These are phyloP conservation scores for Hipposideros armiger DNA, from an alignment of 2,113 vertebrate species.

Conservation along the genomic window DNA sequence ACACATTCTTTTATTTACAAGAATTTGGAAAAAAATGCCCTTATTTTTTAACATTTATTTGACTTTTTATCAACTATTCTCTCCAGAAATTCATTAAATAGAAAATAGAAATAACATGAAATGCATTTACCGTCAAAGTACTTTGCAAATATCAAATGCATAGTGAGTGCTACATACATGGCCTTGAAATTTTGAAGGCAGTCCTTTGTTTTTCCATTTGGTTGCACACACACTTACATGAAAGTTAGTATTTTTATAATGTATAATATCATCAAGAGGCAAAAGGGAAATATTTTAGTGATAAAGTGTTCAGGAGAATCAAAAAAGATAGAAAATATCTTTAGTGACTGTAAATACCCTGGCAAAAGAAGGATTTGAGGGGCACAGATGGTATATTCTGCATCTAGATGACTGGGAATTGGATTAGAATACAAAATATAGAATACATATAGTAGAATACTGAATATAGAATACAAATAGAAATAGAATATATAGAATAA, in stretches of 20 bases:
- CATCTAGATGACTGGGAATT: neutral
- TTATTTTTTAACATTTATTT: slow-evolving; percentile 72
- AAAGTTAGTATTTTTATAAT: neutral
- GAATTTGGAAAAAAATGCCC: slow-evolving; percentile 49
- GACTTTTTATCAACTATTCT: slow-evolving; percentile 66
- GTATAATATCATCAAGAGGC: neutral
- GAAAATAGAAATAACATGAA: slow-evolving; percentile 55
- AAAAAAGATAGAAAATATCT: neutral
- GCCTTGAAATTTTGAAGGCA: slow-evolving; percentile 63
- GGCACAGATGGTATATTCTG: neutral
- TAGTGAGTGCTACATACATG: neutral
- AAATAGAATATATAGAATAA: neutral
- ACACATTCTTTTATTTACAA: slow-evolving; percentile 20
- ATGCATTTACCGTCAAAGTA: slow-evolving; percentile 50
- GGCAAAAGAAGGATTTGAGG: neutral
- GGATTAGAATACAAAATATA: neutral
- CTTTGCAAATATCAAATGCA: slow-evolving; percentile 73
- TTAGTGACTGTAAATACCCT: neutral
- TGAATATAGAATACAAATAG: neutral
- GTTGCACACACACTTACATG: neutral
- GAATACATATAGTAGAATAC: neutral
- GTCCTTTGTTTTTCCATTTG: slow-evolving; percentile 52
- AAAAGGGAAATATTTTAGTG: slow-evolving; percentile 21
- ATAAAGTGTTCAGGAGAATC: neutral
- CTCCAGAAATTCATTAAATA: slow-evolving; percentile 70